Evolutionary conservation across 2,888 invertebrate species (phyloP).

Genomic region (Drosophila macrospina): DNA sequence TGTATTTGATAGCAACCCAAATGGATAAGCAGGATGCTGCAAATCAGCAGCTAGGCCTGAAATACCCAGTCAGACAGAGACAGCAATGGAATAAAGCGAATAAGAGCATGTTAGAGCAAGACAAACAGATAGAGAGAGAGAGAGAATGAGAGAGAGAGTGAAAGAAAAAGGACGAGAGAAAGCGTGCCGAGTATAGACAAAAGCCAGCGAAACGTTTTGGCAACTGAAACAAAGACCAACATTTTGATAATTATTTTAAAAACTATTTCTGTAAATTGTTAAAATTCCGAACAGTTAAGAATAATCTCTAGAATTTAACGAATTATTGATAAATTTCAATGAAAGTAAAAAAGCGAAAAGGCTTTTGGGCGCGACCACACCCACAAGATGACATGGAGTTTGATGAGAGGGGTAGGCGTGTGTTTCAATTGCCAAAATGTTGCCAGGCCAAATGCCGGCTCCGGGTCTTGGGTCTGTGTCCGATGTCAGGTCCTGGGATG

Average conservation of each 20-base stretch:
- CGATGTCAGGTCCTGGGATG: constrained; percentile 48
- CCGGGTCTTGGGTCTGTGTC: constrained; percentile 16
- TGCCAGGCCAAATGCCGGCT: constrained; percentile 70
- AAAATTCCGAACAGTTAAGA: not conserved
- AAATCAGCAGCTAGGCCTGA: constrained; percentile 55
- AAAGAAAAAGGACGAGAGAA: constrained; percentile 4
- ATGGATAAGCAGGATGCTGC: constrained; percentile 80
- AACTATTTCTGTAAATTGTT: not conserved
- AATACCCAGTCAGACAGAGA: constrained; percentile 14
- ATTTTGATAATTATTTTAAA: constrained; percentile 4
- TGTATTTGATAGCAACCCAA: constrained; percentile 52
- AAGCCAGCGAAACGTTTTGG: constrained; percentile 61
- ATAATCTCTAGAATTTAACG: not conserved
- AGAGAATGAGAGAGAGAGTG: constrained; percentile 1
- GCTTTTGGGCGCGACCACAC: constrained; percentile 38
- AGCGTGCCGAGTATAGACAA: constrained; percentile 53
- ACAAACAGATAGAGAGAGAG: constrained; percentile 10
- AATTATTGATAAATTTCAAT: constrained; percentile 16
- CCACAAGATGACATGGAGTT: constrained; percentile 30
- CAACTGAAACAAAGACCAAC: constrained; percentile 34
- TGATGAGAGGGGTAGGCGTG: constrained; percentile 11
- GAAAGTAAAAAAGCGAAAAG: not conserved
- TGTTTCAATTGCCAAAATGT: constrained; percentile 57
- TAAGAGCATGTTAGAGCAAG: constrained; percentile 14
- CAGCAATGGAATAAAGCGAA: constrained; percentile 13